Base-by-base conservation (phyloP, 2,888 invertebrate genomes). In the Apamea epomidion region DNA sequence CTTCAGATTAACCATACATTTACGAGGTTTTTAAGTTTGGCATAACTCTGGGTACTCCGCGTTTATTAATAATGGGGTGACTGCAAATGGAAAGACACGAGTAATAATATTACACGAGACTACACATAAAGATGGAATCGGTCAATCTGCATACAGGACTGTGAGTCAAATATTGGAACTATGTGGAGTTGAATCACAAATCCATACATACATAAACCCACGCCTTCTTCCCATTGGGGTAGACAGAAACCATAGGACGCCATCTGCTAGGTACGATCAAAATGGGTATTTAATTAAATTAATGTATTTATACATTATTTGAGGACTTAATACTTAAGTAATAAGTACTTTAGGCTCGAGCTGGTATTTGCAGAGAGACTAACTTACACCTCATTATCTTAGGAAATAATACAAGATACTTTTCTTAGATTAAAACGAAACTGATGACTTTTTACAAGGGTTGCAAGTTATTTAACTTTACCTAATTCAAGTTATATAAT, bases 401-500 rank as follows among this genome's bases (percentile, higher is more conserved):
- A 37, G 32, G 0, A 60, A 58, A 48, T 21, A 12, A 18, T 58
- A 7, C 5, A 29, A 14, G 0, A 16, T n/a, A 7, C 5, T 45
- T 62, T 68, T 64, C n/a, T 64, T 12, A 10, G 16, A 21, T 60
- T 51, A 25, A 25, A 79, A 68, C 18, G 37, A 80, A 64, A 51
- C 18, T 45, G 14, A 51, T 62, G 37, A 16, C 16, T 48, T 60
- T n/a, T 65, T 45, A 32, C 2, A 64, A 29, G 29, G 42, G 8
- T 45, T 25, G 18, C 18, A 76, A 54, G 16, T 67, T 67, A 16
- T 74, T 32, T 8, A 58, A 58, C 37, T 81, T 74, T 60, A 12
- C 18, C 10, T 51, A 51, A 74, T 62, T 82, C 16, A 16, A 68
- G 48, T 74, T 68, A 51, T 68, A 51, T 82, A 8, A 51, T 82